Percentiles rank a stretch among this genome's conserved stretches.
These are phyloP conservation scores for Zaprionus capensis DNA, from an alignment of 1,140 invertebrate species.

Conservation along the genomic window DNA sequence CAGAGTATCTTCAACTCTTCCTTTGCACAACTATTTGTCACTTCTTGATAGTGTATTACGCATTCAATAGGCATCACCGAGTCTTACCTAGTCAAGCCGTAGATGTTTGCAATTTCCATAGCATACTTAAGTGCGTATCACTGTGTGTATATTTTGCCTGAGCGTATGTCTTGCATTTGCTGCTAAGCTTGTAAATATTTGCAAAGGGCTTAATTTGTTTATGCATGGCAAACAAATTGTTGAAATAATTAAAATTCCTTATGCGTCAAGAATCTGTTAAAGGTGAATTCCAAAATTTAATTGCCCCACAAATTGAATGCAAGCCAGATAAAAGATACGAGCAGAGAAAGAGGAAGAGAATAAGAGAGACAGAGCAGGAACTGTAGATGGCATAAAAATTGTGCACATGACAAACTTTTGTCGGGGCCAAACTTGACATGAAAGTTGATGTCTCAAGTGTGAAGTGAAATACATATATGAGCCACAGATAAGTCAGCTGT, in stretches of 20 bases:
- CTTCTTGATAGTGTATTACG: neutral
- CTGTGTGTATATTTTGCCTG: slow-evolving; percentile 12
- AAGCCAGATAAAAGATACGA: slow-evolving; percentile 55
- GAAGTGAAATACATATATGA: slow-evolving; percentile 68
- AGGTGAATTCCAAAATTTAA: slow-evolving; percentile 52
- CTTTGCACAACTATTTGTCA: neutral
- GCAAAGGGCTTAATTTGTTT: slow-evolving; percentile 65
- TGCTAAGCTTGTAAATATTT: slow-evolving; percentile 54
- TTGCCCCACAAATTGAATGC: slow-evolving; percentile 69
- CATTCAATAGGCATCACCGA: neutral
- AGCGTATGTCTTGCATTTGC: slow-evolving; percentile 32
- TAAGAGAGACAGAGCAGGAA: neutral
- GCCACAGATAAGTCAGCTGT: slow-evolving; percentile 3
- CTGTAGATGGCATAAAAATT: slow-evolving; percentile 55
- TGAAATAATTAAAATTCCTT: slow-evolving; percentile 66
- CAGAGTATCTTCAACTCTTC: neutral
- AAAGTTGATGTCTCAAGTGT: slow-evolving; percentile 80
- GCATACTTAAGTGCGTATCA: slow-evolving; percentile 59
- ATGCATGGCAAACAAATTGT: slow-evolving; percentile 53
- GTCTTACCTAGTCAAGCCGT: neutral
- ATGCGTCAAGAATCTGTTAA: slow-evolving; percentile 15
- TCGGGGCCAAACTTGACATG: slow-evolving; percentile 39
- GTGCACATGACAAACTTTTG: slow-evolving; percentile 73
- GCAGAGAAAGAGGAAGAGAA: neutral
- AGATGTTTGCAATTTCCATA: slow-evolving; percentile 31